Conservation (phyloP, 2,888 invertebrate species). For the Tenodera sinensis region DNA sequence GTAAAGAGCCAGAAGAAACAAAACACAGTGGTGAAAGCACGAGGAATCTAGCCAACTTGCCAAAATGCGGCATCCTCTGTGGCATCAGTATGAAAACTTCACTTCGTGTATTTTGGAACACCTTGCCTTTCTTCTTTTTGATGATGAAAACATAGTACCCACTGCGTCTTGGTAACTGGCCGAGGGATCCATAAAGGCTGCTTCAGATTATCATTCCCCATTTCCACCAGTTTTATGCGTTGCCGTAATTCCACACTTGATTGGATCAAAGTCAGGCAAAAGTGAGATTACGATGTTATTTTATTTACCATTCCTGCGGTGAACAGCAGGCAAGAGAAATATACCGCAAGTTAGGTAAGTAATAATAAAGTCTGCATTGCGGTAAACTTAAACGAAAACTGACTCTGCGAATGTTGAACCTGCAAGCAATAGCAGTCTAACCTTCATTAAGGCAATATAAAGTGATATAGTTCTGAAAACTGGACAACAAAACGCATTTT, state of each 20-base stretch:
- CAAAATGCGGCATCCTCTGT: neutral
- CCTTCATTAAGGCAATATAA: too few relatives aligned
- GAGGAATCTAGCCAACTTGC: neutral
- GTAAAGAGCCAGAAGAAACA: neutral
- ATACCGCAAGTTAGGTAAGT: neutral
- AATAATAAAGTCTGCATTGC: too few relatives aligned
- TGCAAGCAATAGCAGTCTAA: too few relatives aligned
- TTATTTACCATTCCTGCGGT: neutral
- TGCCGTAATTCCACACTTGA: neutral
- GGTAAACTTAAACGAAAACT: too few relatives aligned
- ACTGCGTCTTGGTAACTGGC: neutral
- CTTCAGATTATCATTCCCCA: neutral
- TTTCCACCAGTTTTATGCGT: neutral
- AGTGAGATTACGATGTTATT: neutral
- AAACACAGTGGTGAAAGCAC: neutral
- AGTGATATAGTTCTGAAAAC: too few relatives aligned
- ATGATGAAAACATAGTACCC: neutral
- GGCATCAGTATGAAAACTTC: neutral
- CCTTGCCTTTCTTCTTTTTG: neutral
- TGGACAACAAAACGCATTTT: too few relatives aligned
- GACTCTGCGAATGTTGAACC: too few relatives aligned
- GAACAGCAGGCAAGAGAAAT: neutral
- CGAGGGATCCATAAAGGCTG: neutral
- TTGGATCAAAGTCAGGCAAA: neutral
- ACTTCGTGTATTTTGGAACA: neutral